Percentiles rank a stretch among this genome's conserved stretches.
These are phyloP conservation scores for Betta splendens DNA, from an alignment of 2,797 vertebrate species.

Conservation along the genomic window DNA sequence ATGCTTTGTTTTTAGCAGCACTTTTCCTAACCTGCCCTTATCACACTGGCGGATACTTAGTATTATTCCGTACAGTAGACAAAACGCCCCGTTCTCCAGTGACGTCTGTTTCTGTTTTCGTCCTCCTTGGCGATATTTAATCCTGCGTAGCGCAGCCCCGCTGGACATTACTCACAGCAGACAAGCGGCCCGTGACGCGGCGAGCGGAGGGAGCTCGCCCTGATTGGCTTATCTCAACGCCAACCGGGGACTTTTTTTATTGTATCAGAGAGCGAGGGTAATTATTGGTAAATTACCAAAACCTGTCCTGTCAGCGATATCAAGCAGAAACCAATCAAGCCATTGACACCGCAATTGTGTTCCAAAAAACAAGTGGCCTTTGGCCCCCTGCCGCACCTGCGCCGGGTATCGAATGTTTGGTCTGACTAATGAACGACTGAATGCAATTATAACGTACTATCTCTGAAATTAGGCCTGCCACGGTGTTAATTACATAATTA, in stretches of 20 bases:
- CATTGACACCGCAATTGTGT: conserved; percentile 74
- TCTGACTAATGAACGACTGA: conserved; percentile 80
- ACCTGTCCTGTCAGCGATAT: conserved; percentile 81
- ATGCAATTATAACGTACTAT: conserved; percentile 83
- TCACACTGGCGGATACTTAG: conserved; percentile 61
- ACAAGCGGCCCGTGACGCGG: conserved; percentile 55
- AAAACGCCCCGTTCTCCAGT: conserved; percentile 44
- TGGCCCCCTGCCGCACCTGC: conserved; percentile 68
- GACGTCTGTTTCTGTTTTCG: conserved; percentile 34
- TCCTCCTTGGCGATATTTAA: conserved; percentile 45
- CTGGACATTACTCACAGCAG: conserved; percentile 60
- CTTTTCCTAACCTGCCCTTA: conserved; percentile 51
- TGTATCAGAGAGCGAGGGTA: conserved; percentile 71
- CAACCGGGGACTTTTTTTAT: conserved; percentile 69
- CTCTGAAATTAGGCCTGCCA: conserved; percentile 83
- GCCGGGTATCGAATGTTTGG: conserved; percentile 70
- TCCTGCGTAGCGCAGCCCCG: conserved; percentile 30
- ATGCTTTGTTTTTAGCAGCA: conserved; percentile 59
- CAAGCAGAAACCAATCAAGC: conserved; percentile 78
- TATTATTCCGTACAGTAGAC: conserved; percentile 51
- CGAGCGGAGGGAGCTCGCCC: conserved; percentile 46
- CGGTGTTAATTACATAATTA: conserved; percentile 87
- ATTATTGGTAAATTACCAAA: conserved; percentile 82
- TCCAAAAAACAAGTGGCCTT: conserved; percentile 78
- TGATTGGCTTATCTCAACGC: conserved; percentile 73